Evolutionary conservation across 2,113 vertebrate species (phyloP), one percentile per base, ranked within the genome.

Genomic region (Oreochromis spilurus): DNA sequence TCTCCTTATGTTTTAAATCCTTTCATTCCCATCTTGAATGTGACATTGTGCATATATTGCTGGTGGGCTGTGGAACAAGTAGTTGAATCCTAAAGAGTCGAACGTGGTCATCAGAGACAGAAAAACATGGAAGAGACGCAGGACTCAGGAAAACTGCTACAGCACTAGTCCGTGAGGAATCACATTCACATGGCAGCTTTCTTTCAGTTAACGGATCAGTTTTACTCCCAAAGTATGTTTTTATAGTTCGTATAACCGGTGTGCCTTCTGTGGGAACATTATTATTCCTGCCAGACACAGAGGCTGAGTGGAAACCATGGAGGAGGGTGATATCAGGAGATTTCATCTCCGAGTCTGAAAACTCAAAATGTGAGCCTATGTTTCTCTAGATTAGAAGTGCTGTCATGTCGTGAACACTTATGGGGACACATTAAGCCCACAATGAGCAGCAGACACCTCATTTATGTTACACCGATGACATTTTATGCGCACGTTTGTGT

Each of bases 241-340:
- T 3, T 0, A 43, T 1, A 70, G 38, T 70, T 70, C 0, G 1
- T 1, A 16, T 45, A 16, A 43, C 12, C 1, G 2, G 36, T 70
- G 0, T 1, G 10, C 0, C 34, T n/a, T 38, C 19, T 21, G 60
- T 65, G 60, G 34, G 19, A 38, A 38, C 10, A 21, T 38, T 5
- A 70, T 13, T 43, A 21, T 70, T 14, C 36, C 36, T 24, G 36
- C 7, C 62, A 14, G 31, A 65, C 36, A 0, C 36, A 40, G 3
- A 67, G 62, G 11, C 21, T 67, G 62, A 13, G n/a, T 67, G 36
- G 36, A 13, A 40, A 67, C 62, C 62, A 0, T 2, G 34, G 62
- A 62, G 29, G 52, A 13, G 4, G 34, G 17, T 4, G 17, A 36
- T 12, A 12, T n/a, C 60, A n/a, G 60, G 17, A 38, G n/a, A n/a